Percentiles rank a stretch among this genome's conserved stretches.
phyloP scores from a whole-genome alignment of 2,888 invertebrate species.

The Drosophila neoperkinsi region DNA sequence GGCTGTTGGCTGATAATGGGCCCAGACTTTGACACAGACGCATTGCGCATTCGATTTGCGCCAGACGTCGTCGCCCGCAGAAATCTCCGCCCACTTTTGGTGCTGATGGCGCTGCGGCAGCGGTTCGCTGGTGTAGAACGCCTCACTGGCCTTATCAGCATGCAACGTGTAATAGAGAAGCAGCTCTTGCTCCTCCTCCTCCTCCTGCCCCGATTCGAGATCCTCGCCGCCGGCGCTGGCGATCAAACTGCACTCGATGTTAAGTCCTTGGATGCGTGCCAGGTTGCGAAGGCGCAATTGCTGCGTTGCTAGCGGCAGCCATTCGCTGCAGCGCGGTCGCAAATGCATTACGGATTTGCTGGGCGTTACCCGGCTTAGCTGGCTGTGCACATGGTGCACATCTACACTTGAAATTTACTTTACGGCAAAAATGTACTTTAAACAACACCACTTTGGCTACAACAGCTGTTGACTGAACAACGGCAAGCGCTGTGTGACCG shows the following conservation, averaged over 20 bases:
- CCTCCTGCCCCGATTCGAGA: slow-evolving; percentile 8
- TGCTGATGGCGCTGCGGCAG: slow-evolving; percentile 89
- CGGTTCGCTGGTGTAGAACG: slow-evolving; percentile 93
- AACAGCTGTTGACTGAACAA: slow-evolving; percentile 60
- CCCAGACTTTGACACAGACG: slow-evolving; percentile 84
- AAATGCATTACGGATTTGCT: slow-evolving; percentile 65
- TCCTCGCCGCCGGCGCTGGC: slow-evolving; percentile 14
- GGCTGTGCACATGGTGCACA: slow-evolving; percentile 40
- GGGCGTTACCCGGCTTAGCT: slow-evolving; percentile 42
- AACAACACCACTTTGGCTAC: slow-evolving; percentile 32
- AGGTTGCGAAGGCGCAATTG: slow-evolving; percentile 93
- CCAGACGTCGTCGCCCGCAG: slow-evolving; percentile 87
- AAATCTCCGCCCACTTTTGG: slow-evolving; percentile 92
- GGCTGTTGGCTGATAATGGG: slow-evolving; percentile 56
- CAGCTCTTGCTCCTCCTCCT: slow-evolving; percentile 46
- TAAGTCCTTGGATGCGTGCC: slow-evolving; percentile 90
- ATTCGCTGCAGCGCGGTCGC: slow-evolving; percentile 79
- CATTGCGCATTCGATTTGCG: slow-evolving; percentile 85
- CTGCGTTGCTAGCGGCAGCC: slow-evolving; percentile 91
- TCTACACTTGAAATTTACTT: slow-evolving; percentile 21
- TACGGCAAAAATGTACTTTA: slow-evolving; percentile 43
- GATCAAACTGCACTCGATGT: slow-evolving; percentile 83
- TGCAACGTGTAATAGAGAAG: slow-evolving; percentile 93
- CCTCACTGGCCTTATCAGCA: slow-evolving; percentile 92
- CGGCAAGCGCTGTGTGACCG: slow-evolving; percentile 43